phyloP scores from a whole-genome alignment of 30 jellyfish, hydroid and myxozoan genomes.

The Haliclystus octoradiatus region DNA sequence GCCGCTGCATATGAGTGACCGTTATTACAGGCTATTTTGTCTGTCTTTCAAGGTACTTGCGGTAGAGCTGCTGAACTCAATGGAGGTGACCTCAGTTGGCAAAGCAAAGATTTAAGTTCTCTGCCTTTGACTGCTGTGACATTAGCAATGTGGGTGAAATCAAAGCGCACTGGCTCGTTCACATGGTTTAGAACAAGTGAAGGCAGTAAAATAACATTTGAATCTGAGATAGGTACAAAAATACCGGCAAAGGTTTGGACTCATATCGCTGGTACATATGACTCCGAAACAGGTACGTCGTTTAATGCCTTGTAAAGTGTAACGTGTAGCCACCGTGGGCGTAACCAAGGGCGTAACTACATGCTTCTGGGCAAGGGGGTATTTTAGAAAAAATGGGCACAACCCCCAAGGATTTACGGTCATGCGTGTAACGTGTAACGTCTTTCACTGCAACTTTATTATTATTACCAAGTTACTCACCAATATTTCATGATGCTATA shows the following conservation, averaged over 20 bases:
- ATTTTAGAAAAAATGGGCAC: too few relatives aligned
- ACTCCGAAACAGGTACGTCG: conserved; percentile 67
- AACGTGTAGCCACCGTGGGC: too few relatives aligned
- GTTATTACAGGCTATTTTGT: too few relatives aligned
- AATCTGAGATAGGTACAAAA: conserved; percentile 60
- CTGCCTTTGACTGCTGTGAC: conserved; percentile 79
- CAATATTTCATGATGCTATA: too few relatives aligned
- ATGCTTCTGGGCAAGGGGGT: too few relatives aligned
- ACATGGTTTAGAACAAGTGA: conserved; percentile 88
- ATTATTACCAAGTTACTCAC: too few relatives aligned
- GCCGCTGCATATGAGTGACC: too few relatives aligned
- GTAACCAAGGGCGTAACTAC: too few relatives aligned
- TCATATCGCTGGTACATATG: conserved; percentile 87
- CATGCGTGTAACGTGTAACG: too few relatives aligned
- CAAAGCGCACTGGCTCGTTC: conserved; percentile 65
- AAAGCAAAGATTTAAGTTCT: conserved; percentile 49
- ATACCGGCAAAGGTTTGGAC: conserved; percentile 94
- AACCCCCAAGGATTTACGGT: too few relatives aligned
- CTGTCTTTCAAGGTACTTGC: conserved; percentile 60
- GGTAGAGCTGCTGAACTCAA: conserved; percentile 80
- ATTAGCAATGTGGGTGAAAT: conserved; percentile 90
- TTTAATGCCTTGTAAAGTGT: too few relatives aligned
- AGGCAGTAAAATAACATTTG: conserved; percentile 52
- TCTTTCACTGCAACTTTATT: too few relatives aligned
- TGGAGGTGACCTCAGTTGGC: conserved; percentile 83